These are phyloP conservation scores for Syngnathus rostellatus DNA, from an alignment of 2,797 vertebrate species.

Conservation along the genomic window DNA sequence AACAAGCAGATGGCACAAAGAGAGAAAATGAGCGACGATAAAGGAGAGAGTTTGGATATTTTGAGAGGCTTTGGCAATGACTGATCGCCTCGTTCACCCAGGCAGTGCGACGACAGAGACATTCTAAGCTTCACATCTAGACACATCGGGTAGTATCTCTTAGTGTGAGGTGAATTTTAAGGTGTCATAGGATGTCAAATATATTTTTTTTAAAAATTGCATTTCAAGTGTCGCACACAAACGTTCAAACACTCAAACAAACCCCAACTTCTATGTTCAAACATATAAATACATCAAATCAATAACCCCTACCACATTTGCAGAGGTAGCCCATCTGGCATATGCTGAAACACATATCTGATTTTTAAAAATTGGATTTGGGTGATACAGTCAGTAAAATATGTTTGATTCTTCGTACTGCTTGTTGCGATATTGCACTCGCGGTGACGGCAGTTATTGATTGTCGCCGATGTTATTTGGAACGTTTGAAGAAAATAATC, in stretches of 20 bases:
- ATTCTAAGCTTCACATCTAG: too few species aligned
- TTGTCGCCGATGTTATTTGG: conserved; percentile 62
- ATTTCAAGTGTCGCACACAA: not conserved
- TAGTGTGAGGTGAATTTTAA: not conserved
- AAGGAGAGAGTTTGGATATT: too few species aligned
- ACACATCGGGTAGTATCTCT: not conserved
- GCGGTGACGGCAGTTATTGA: conserved; percentile 64
- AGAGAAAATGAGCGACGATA: too few species aligned
- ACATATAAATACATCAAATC: conserved; percentile 61
- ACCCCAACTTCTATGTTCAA: conserved; percentile 31
- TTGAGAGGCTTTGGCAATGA: too few species aligned
- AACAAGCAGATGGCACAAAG: too few species aligned
- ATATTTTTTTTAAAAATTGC: not conserved
- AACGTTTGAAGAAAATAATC: conserved; percentile 38
- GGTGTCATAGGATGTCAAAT: not conserved
- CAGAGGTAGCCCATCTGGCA: conserved; percentile 78
- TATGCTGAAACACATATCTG: conserved; percentile 65
- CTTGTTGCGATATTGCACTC: conserved; percentile 61
- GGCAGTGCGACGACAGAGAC: too few species aligned
- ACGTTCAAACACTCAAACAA: not conserved
- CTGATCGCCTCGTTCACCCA: too few species aligned
- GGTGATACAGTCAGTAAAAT: conserved; percentile 62
- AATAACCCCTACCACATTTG: conserved; percentile 53
- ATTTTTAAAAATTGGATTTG: conserved; percentile 72
- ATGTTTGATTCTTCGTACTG: conserved; percentile 70